phyloP scores from a whole-genome alignment of 2,797 vertebrate species.

The Coracias cyanogaster region DNA sequence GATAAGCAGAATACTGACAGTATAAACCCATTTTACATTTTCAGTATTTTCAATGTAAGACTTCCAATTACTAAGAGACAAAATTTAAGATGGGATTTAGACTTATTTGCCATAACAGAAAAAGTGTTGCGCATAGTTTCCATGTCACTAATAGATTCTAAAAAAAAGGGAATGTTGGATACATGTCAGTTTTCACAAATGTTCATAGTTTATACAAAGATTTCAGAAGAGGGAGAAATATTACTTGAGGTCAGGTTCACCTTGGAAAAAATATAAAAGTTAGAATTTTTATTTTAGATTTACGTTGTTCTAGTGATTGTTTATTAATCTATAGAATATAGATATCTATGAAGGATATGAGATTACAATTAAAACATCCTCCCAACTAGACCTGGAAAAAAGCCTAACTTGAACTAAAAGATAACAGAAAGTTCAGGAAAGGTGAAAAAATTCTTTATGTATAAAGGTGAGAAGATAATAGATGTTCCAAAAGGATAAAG shows the following conservation, averaged over 20 bases:
- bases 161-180: background rate
- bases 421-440: background rate
- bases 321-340: background rate
- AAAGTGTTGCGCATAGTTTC: background rate
- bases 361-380: background rate
- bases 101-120: background rate
- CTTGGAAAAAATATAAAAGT: background rate
- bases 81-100: background rate
- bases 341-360: background rate
- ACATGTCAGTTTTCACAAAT: background rate
- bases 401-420: background rate
- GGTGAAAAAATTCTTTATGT: background rate
- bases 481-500: background rate
- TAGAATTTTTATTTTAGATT: background rate
- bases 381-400: background rate
- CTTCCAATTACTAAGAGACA: background rate
- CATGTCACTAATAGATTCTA: background rate
- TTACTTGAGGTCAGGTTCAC: background rate
- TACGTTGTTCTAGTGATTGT: background rate
- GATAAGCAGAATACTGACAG: background rate
- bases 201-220: accelerated
- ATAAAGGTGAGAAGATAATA: background rate
- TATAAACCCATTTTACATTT: background rate
- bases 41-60: background rate
- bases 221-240: background rate